Evolutionary conservation across 2,888 invertebrate genomes (phyloP).

Genomic region (Mellilla xanthometata): DNA sequence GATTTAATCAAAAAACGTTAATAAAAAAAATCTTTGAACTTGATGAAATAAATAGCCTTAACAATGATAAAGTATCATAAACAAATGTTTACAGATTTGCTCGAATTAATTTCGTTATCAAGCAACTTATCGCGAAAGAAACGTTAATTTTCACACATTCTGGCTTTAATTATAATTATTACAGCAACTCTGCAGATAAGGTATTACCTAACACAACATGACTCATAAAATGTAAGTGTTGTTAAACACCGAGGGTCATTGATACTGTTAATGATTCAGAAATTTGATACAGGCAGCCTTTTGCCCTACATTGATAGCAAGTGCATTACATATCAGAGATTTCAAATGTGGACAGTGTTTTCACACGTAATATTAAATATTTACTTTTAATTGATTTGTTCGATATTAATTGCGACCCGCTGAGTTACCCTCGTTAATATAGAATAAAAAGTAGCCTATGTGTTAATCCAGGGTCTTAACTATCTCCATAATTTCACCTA

Average conservation of each 20-base stretch:
- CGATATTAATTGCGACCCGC: too few species aligned
- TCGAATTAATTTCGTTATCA: not conserved
- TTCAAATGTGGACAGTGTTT: not conserved
- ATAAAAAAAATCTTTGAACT: too few species aligned
- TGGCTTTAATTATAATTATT: slow-evolving; percentile 6
- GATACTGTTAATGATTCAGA: slow-evolving; percentile 18
- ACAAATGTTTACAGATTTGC: not conserved
- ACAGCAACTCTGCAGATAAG: slow-evolving; percentile 19
- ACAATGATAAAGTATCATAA: too few species aligned
- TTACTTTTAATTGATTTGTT: too few species aligned
- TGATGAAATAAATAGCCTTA: too few species aligned
- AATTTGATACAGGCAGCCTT: slow-evolving; percentile 6
- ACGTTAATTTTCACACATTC: slow-evolving; percentile 8
- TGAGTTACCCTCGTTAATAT: too few species aligned
- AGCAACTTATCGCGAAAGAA: not conserved
- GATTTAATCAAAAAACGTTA: too few species aligned
- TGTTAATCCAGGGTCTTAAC: too few species aligned
- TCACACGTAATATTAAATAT: too few species aligned
- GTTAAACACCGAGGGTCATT: slow-evolving; percentile 11
- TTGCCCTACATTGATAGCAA: slow-evolving; percentile 8
- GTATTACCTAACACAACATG: slow-evolving; percentile 21
- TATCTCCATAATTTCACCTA: too few species aligned
- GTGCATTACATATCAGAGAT: not conserved
- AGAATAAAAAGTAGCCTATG: too few species aligned
- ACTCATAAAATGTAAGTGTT: slow-evolving; percentile 10